Evolutionary conservation across 2,888 invertebrate genomes (phyloP), one percentile per base, ranked within the genome.

Genomic region (Anthophora plumipes): DNA sequence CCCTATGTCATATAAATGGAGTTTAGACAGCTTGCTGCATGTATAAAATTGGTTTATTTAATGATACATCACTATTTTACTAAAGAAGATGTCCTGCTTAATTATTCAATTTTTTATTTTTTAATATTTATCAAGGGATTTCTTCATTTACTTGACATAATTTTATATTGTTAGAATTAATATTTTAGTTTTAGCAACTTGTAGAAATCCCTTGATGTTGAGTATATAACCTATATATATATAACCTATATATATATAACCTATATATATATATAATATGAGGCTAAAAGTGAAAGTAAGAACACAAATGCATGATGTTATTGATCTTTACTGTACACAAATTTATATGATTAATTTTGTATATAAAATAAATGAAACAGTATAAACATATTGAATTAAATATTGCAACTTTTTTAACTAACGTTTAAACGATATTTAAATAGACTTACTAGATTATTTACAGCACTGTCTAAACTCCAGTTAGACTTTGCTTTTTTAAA

Each of bases 1-100:
- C 79, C 70, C 59, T 71, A 85, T 86, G 75, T 88, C 83, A 90
- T 89, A 86, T 90, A 86, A 90, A 89, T 88, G 91, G 91, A 92
- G 92, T 91, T 92, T 92, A 91, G 92, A 91, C 91, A 91, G 89
- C 88, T 89, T 90, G 88, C 83, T 91, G 91, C 91, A 92, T 92
- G 91, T 69, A 66, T 77, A 69, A 81, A 88, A 85, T 74, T 83
- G 73, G 64, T 82, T 82, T n/a, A n/a, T 86, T 85, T 77, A 64
- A 77, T 78, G 52, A 76, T 77, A 77, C 80, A 78, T 80, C 59
- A 55, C 55, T 66, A 80, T 76, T 75, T 73, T 80, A 79, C 52
- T 52, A 54, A 83, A 67, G 46, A 39, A 80, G 64, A 82, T 77
- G 82, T 87, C 82, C 78, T 70, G 84, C 80, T 85, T 85, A 77